phyloP scores from a whole-genome alignment of 1,140 invertebrate genomes.

The Sitobion miscanthi region DNA sequence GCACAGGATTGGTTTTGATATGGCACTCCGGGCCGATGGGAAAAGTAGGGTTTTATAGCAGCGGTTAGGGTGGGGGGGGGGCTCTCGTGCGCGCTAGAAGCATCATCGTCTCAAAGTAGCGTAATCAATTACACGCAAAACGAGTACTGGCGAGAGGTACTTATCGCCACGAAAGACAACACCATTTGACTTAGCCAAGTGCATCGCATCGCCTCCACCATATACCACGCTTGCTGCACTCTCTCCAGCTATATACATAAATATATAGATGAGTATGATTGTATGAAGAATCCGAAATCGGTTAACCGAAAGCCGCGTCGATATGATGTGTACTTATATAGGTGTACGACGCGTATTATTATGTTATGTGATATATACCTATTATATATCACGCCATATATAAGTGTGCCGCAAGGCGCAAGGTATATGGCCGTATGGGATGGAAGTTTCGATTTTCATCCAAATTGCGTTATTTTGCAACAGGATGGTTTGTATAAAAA shows the following conservation, averaged over 20 bases:
- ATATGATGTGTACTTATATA: background rate
- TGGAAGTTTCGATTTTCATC: background rate
- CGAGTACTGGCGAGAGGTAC: slow-evolving; percentile 52
- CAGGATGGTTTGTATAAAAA: background rate
- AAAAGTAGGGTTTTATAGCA: slow-evolving; percentile 33
- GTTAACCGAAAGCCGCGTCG: background rate
- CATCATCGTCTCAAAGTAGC: slow-evolving; percentile 54
- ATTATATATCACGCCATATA: background rate
- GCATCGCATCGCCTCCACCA: background rate
- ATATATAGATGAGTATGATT: background rate
- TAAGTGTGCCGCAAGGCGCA: background rate
- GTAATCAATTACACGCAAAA: slow-evolving; percentile 55
- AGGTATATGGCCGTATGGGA: background rate
- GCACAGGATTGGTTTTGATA: slow-evolving; percentile 42
- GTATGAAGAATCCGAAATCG: slow-evolving; percentile 8
- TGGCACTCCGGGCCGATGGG: slow-evolving; percentile 5
- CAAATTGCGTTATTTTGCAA: background rate
- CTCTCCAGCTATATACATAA: background rate
- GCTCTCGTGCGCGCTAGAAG: slow-evolving; percentile 34
- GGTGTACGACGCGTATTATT: background rate
- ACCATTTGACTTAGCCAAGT: slow-evolving; percentile 44
- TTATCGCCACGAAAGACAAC: slow-evolving; percentile 49
- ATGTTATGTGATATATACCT: background rate
- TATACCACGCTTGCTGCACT: background rate
- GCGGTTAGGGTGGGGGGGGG: background rate